Conservation (phyloP, 1,140 invertebrate species). For the Calliopsis andreniformis region DNA sequence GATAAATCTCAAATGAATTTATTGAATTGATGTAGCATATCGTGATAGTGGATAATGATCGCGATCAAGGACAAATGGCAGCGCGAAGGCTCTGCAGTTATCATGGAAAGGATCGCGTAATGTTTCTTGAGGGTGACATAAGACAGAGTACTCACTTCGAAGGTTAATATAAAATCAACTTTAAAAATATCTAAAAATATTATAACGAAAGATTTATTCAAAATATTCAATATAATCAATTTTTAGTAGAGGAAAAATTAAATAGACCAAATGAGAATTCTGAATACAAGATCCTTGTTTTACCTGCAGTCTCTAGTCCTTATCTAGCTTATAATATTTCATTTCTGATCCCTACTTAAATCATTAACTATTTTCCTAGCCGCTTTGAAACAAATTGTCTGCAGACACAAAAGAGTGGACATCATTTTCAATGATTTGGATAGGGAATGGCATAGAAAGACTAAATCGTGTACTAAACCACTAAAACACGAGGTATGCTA, state of each 20-base stretch:
- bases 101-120: slow-evolving; percentile 62
- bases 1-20: background rate
- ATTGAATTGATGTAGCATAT: slow-evolving; percentile 50
- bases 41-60: slow-evolving; percentile 64
- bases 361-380: slow-evolving; percentile 19
- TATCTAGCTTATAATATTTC: too few species aligned
- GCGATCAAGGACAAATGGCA: slow-evolving; percentile 50
- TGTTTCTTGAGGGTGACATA: slow-evolving; percentile 61
- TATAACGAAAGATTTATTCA: background rate
- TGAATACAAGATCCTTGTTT: too few species aligned
- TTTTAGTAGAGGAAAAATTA: too few species aligned
- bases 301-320: too few species aligned
- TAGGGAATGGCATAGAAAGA: background rate
- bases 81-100: slow-evolving; percentile 55
- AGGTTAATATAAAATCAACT: slow-evolving; percentile 48
- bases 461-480: too few species aligned
- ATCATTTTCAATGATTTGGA: slow-evolving; percentile 59
- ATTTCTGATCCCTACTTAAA: too few species aligned
- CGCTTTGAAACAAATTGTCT: slow-evolving; percentile 17
- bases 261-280: too few species aligned
- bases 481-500: slow-evolving; percentile 6
- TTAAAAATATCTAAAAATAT: too few species aligned
- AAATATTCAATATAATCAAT: background rate
- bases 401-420: slow-evolving; percentile 33
- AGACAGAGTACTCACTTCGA: slow-evolving; percentile 56